These are phyloP conservation scores for Sphyrna mokarran DNA, from an alignment of 2,113 vertebrate species.

Conservation along the genomic window DNA sequence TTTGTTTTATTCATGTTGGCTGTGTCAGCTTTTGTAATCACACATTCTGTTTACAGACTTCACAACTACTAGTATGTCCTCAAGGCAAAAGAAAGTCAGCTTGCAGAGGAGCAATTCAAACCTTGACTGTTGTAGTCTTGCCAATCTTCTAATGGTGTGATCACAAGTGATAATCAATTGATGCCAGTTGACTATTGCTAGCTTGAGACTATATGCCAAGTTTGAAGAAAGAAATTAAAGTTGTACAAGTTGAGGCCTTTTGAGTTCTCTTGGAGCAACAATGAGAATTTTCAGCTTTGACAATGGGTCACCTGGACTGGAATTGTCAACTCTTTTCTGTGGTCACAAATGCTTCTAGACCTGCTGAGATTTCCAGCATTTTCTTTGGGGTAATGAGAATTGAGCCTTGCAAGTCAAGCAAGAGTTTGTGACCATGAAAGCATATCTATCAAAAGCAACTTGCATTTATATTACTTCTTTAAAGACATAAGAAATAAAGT, in stretches of 20 bases:
- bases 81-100: not conserved
- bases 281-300: not conserved
- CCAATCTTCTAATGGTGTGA: not conserved
- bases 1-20: conserved; percentile 22
- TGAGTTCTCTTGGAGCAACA: not conserved
- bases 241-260: not conserved
- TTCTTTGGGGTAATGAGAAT: no score
- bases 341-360: no score
- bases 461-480: not conserved
- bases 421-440: not conserved
- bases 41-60: conserved; percentile 28
- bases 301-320: no score
- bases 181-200: not conserved
- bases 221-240: not conserved
- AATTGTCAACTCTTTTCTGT: no score
- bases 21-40: conserved; percentile 4
- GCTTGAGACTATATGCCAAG: not conserved
- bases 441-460: not conserved
- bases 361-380: no score
- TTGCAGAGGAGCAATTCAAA: not conserved
- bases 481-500: not conserved
- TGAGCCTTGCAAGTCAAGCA: not conserved
- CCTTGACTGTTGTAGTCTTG: not conserved
- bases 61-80: not conserved
- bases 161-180: conserved; percentile 4